These are phyloP conservation scores for Sepioteuthis lessoniana DNA, from an alignment of 2,888 invertebrate species.

Conservation along the genomic window DNA sequence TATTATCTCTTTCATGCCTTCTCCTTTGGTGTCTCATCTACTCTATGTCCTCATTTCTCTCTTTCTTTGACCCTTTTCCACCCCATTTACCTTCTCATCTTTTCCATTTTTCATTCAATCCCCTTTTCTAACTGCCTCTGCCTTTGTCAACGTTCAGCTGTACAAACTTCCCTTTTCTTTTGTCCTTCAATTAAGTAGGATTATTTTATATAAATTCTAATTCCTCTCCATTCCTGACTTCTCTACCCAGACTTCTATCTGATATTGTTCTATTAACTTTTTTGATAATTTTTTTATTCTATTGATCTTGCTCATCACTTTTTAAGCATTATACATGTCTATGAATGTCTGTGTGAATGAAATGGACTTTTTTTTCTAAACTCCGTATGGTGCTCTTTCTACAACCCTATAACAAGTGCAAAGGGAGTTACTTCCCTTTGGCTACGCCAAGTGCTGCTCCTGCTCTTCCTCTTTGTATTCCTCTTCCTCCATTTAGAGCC, in stretches of 20 bases:
- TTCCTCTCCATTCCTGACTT: too few relatives aligned
- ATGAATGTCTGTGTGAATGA: not conserved
- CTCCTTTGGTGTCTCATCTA: too few relatives aligned
- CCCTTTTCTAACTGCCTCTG: too few relatives aligned
- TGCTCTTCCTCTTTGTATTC: constrained; percentile 24
- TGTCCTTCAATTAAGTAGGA: too few relatives aligned
- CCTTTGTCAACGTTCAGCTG: too few relatives aligned
- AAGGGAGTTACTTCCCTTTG: not conserved
- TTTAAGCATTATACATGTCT: not conserved
- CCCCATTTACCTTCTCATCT: too few relatives aligned
- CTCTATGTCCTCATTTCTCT: too few relatives aligned
- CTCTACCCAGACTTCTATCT: not conserved
- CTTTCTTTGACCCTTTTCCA: too few relatives aligned
- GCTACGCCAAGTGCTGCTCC: constrained; percentile 33
- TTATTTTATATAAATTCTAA: too few relatives aligned
- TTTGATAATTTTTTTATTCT: not conserved
- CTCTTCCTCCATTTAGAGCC: not conserved
- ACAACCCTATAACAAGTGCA: constrained; percentile 23
- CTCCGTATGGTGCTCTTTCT: constrained; percentile 33
- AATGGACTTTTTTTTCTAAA: not conserved
- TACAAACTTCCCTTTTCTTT: too few relatives aligned
- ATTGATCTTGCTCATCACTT: constrained; percentile 11
- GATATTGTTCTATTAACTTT: not conserved
- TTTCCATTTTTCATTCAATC: too few relatives aligned
- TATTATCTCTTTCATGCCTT: too few relatives aligned